phyloP scores from a whole-genome alignment of 2,797 vertebrate genomes.

The Smutsia gigantea region DNA sequence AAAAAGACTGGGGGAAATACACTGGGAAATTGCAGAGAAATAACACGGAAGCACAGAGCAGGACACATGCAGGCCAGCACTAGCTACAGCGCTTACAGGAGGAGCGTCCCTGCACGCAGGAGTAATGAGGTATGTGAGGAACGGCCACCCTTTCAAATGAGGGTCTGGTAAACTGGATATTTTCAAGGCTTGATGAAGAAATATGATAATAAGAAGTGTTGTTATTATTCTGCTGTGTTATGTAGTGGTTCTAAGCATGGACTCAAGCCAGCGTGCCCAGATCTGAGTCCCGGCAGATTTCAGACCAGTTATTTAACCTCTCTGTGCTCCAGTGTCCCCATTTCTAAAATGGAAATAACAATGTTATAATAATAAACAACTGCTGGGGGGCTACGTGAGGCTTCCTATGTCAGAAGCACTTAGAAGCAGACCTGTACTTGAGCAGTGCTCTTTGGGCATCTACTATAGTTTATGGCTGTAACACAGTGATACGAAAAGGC shows the following conservation, averaged over 20 bases:
- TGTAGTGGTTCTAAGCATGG: not conserved
- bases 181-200: not conserved
- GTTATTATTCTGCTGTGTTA: not conserved
- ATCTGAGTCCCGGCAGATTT: not conserved
- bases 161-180: too few species aligned
- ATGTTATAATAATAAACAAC: not conserved
- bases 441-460: not conserved
- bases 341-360: too few species aligned
- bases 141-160: not conserved
- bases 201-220: not conserved
- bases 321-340: not conserved
- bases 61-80: not conserved
- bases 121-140: not conserved
- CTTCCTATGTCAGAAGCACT: rapidly evolving
- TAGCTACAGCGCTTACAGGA: not conserved
- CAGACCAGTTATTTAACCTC: not conserved
- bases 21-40: not conserved
- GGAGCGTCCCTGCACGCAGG: not conserved
- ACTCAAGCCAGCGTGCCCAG: not conserved
- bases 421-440: not conserved
- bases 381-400: rapidly evolving
- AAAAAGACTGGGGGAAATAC: not conserved
- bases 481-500: not conserved
- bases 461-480: not conserved
- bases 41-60: not conserved